phyloP scores from a whole-genome alignment of 2,888 invertebrate genomes.

The Brachyptera risi region DNA sequence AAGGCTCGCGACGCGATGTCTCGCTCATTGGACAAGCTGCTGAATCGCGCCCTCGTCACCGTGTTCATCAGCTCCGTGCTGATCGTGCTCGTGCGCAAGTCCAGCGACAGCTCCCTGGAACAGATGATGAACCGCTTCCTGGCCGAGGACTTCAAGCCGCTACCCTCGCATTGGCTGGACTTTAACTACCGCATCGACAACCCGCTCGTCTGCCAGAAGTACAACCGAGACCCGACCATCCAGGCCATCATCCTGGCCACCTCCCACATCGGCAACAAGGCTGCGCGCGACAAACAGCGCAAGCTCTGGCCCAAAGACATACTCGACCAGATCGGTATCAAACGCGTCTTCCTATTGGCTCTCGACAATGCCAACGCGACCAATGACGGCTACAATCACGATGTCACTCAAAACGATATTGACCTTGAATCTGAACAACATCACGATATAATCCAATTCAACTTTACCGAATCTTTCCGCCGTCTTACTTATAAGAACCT shows the following conservation, averaged over 20 bases:
- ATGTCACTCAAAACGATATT: not conserved
- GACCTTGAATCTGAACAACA: not conserved
- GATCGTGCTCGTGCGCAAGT: not conserved
- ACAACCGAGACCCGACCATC: not conserved
- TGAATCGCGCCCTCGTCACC: not conserved
- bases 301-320: not conserved
- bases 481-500: not conserved
- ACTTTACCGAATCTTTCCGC: not conserved
- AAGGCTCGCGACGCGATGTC: not conserved
- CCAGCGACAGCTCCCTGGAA: not conserved
- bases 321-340: conserved; percentile 7
- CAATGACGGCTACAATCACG: not conserved
- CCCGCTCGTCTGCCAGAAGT: not conserved
- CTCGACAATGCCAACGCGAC: not conserved
- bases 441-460: not conserved
- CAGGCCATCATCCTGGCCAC: conserved; percentile 7
- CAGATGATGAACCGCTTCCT: not conserved
- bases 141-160: not conserved
- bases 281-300: not conserved
- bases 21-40: not conserved
- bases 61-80: not conserved
- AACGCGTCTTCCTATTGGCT: conserved; percentile 14
- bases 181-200: conserved; percentile 6
- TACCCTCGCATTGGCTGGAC: conserved; percentile 1
- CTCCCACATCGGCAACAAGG: conserved; percentile 11